Evolutionary conservation across 2,797 vertebrate genomes (phyloP), one percentile per base, ranked within the genome.

Genomic region (Darevskia mixta): DNA sequence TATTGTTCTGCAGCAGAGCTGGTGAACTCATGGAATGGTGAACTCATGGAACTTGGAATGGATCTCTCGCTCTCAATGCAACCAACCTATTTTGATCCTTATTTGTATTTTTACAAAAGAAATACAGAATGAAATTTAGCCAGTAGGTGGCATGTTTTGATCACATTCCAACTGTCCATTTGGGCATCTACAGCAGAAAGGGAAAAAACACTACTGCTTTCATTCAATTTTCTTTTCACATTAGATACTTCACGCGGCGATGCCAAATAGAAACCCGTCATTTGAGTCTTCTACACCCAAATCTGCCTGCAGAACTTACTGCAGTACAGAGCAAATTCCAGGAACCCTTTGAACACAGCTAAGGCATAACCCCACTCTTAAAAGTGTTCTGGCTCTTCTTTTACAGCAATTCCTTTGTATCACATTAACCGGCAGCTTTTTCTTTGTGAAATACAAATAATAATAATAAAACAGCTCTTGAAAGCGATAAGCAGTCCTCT

Each of bases 91-190:
- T 69, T 41, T 23, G 6, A 35, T 80, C 25, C 58, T 35, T 61
- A 32, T 43, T 38, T 64, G 20, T 45, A 3, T 66, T 85, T 83
- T 64, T 35, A 55, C 45, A 79, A n/a, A 79, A 5, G 13, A 23
- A 5, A 11, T 17, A 20, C 4, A 35, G 15, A 15, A 35, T 32
- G 8, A 78, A 86, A 11, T 13, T 23, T 0, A 73, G 88, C 92
- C 94, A 92, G 90, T 90, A 95, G 94, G 86, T 90, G 94, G 92
- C 93, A 75, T 0, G 15, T 1, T n/a, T 85, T 79, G 72, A 91
- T 84, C 71, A 72, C 11, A n/a, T 87, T 93, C 89, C 35, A 43
- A 43, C 25, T 43, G 17, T 2, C n/a, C 11, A 4, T 2, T 35
- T 86, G 85, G 11, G 10, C 66, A 18, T 5, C 7, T 82, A 5